Conservation (phyloP, 1,140 invertebrate genomes). For the Tetramorium simillimum region DNA sequence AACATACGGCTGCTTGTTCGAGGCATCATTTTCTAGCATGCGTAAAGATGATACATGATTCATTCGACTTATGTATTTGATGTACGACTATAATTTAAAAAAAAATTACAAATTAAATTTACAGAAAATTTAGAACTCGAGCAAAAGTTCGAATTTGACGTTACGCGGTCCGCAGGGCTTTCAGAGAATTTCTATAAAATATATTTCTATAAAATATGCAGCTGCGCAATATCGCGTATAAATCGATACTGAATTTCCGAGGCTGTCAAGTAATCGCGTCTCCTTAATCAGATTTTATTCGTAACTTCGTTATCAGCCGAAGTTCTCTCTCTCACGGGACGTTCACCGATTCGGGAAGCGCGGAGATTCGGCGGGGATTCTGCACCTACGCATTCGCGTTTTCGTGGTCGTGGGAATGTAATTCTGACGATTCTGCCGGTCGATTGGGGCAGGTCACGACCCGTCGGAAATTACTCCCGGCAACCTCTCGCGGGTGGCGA, state of each 20-base stretch:
- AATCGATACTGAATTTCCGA: not conserved
- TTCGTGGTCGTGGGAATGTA: constrained; percentile 67
- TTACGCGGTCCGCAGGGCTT: not conserved
- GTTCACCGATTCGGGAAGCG: constrained; percentile 32
- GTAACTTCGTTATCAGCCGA: constrained; percentile 35
- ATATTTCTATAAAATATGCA: not conserved
- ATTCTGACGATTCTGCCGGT: constrained; percentile 48
- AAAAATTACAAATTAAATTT: not conserved
- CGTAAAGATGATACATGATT: not conserved
- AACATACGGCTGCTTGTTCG: not conserved
- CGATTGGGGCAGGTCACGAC: constrained; percentile 61
- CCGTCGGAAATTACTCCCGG: constrained; percentile 26
- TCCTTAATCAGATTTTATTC: not conserved
- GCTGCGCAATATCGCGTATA: not conserved
- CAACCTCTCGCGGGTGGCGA: not conserved
- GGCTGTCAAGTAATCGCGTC: not conserved
- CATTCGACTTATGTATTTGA: not conserved
- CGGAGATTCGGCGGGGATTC: constrained; percentile 3
- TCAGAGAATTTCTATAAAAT: not conserved
- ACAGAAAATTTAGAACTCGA: not conserved
- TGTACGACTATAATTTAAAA: not conserved
- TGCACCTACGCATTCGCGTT: constrained; percentile 16
- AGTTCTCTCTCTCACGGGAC: not conserved
- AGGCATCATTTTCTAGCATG: constrained; percentile 2
- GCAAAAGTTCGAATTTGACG: not conserved